Conservation (phyloP, 2,113 vertebrate genomes). For the Varanus salvator region DNA sequence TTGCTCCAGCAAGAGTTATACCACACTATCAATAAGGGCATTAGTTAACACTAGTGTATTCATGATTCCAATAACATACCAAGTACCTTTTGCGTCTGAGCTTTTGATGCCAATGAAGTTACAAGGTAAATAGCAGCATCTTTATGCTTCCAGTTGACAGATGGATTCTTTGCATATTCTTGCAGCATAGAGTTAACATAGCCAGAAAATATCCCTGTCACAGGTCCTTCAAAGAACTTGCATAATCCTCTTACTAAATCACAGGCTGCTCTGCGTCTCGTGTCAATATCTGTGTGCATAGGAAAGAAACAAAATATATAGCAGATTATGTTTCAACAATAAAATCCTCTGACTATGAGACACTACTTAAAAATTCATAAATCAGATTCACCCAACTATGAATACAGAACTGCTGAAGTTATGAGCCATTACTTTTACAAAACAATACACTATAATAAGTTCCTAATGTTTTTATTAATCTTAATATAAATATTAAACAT, state of each 20-base stretch:
- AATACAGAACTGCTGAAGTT: background rate
- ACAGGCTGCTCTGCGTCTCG: conserved; percentile 95
- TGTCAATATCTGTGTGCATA: conserved; percentile 90
- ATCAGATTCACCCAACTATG: background rate
- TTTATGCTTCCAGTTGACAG: conserved; percentile 97
- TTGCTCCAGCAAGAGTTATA: background rate
- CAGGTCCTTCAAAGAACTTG: conserved; percentile 96
- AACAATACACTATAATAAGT: background rate
- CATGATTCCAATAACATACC: background rate
- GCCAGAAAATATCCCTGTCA: conserved; percentile 97
- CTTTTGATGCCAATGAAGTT: conserved; percentile 97
- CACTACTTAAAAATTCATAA: background rate
- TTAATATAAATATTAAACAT: background rate
- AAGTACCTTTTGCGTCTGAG: conserved; percentile 96
- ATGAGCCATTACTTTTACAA: background rate
- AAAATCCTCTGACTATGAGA: background rate
- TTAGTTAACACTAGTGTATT: background rate
- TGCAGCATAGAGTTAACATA: conserved; percentile 97
- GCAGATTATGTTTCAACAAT: background rate
- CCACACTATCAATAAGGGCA: background rate
- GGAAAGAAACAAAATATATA: conserved; percentile 27
- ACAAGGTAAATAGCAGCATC: conserved; percentile 98
- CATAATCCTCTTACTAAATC: conserved; percentile 96
- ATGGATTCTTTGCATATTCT: conserved; percentile 94
- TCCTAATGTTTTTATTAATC: background rate